phyloP scores from a whole-genome alignment of 2,888 invertebrate genomes.

The Sinohyriopsis cumingii region DNA sequence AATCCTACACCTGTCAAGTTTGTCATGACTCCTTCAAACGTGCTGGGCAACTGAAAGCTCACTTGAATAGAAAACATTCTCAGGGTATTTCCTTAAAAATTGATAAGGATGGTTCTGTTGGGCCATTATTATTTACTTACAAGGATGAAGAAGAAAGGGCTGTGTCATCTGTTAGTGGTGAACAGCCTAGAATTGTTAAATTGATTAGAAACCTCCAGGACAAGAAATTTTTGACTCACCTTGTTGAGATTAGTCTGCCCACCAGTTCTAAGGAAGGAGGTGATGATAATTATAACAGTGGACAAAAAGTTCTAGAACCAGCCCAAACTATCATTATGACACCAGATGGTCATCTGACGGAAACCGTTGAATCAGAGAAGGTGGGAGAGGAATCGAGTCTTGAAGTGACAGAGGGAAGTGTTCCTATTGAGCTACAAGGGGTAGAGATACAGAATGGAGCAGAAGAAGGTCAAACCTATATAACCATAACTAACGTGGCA shows the following conservation, averaged over 20 bases:
- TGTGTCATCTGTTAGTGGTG: constrained; percentile 19
- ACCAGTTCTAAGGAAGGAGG: constrained; percentile 10
- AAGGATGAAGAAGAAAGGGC: constrained; percentile 21
- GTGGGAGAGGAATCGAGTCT: constrained; percentile 21
- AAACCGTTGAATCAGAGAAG: constrained; percentile 30
- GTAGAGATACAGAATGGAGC: constrained; percentile 31
- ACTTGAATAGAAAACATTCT: constrained; percentile 49
- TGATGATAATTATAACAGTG: neutral
- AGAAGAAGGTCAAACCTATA: constrained; percentile 25
- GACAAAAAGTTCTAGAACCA: constrained; percentile 4
- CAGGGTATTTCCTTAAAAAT: constrained; percentile 21
- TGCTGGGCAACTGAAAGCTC: constrained; percentile 60
- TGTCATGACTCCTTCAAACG: constrained; percentile 65
- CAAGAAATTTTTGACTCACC: constrained; percentile 32
- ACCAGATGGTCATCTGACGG: constrained; percentile 19
- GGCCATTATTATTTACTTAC: constrained; percentile 13
- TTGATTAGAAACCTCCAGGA: constrained; percentile 46
- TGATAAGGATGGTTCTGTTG: constrained; percentile 29
- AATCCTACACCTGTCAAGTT: constrained; percentile 60
- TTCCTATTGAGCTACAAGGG: constrained; percentile 32
- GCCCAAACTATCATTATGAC: constrained; percentile 4
- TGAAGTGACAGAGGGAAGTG: constrained; percentile 20
- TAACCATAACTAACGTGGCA: constrained; percentile 17
- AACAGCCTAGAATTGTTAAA: constrained; percentile 51
- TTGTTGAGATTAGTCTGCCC: constrained; percentile 20